phyloP scores from a whole-genome alignment of 2,888 invertebrate species.

The Xestia xanthographa region DNA sequence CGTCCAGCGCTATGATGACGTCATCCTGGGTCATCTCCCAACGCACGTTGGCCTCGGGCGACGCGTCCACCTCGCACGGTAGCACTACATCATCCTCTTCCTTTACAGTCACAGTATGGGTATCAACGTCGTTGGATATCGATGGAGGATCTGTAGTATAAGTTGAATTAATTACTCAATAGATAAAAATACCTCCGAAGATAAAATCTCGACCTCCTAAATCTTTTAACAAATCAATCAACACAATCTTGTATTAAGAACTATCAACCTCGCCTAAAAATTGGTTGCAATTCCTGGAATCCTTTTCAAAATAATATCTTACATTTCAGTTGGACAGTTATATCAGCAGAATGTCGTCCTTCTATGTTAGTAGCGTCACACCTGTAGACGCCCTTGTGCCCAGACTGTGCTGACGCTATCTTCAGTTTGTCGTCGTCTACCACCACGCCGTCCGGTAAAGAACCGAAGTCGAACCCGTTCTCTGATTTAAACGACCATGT shows the following conservation, averaged over 20 bases:
- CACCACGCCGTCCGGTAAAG: constrained; percentile 73
- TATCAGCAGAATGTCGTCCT: constrained; percentile 73
- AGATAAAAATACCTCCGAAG: neutral
- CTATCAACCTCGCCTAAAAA: neutral
- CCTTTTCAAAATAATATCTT: constrained; percentile 61
- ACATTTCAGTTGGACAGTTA: constrained; percentile 79
- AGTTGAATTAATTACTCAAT: neutral
- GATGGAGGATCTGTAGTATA: constrained; percentile 76
- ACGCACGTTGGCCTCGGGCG: constrained; percentile 76
- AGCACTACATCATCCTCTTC: constrained; percentile 75
- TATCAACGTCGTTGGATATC: constrained; percentile 69
- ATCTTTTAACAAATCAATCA: neutral
- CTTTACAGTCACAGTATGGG: constrained; percentile 67
- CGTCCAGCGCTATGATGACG: constrained; percentile 71
- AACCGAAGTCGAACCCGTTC: constrained; percentile 65
- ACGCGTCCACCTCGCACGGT: constrained; percentile 79
- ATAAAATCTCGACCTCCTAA: neutral
- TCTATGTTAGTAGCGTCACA: constrained; percentile 79
- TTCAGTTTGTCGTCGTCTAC: constrained; percentile 69
- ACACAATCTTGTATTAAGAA: neutral
- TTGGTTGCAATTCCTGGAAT: neutral
- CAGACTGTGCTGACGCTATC: constrained; percentile 70
- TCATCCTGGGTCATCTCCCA: constrained; percentile 81
- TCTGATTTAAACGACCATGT: constrained; percentile 77
- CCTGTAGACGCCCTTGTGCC: constrained; percentile 77